Evolutionary conservation across 1,140 invertebrate genomes (phyloP).

Genomic region (Metaphire vulgaris): DNA sequence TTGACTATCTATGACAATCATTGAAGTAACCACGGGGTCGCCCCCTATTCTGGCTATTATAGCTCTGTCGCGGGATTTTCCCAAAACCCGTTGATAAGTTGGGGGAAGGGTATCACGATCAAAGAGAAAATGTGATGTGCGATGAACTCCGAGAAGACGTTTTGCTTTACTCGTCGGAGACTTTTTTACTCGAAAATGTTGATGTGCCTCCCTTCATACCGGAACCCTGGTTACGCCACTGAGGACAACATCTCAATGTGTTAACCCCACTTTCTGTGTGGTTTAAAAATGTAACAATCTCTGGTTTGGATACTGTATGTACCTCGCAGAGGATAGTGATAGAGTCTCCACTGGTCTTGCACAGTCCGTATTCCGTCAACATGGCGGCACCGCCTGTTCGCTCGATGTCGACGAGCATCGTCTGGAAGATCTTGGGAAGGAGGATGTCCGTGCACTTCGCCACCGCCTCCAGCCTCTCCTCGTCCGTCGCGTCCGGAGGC

Average conservation of each 20-base stretch:
- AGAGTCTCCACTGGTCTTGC: constrained; percentile 15
- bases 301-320: neutral
- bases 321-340: constrained; percentile 11
- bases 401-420: neutral
- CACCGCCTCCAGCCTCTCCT: neutral
- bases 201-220: too few relatives aligned
- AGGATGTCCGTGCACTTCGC: neutral
- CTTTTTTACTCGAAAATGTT: too few relatives aligned
- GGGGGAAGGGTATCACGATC: too few relatives aligned
- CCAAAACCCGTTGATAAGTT: too few relatives aligned
- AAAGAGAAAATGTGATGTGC: too few relatives aligned
- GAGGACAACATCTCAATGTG: too few relatives aligned
- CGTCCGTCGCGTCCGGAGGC: constrained; percentile 11
- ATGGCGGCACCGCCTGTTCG: constrained; percentile 30
- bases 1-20: constrained; percentile 19
- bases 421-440: constrained; percentile 7
- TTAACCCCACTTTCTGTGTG: too few relatives aligned
- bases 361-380: constrained; percentile 36
- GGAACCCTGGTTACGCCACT: too few relatives aligned
- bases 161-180: too few relatives aligned
- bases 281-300: too few relatives aligned
- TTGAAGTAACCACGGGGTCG: neutral
- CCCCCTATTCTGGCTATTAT: neutral
- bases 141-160: too few relatives aligned
- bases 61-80: neutral